Conservation (phyloP, 2,888 invertebrate genomes). For the Diarsia brunnea region DNA sequence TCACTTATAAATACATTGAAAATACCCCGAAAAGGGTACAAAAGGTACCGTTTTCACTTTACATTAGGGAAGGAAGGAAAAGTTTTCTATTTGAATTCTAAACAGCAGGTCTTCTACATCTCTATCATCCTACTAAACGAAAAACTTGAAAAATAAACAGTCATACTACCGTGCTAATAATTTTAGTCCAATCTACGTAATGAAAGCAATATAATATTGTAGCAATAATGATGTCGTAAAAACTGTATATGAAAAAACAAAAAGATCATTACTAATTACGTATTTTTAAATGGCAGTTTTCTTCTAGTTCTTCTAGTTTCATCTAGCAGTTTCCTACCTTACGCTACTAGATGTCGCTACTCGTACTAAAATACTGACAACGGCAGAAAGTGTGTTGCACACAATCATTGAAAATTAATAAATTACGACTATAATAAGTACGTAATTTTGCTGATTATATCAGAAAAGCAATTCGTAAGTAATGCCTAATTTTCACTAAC, state of each 20-base stretch:
- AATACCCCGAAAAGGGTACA: slow-evolving; percentile 29
- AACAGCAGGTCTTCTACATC: background rate
- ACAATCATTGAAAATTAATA: slow-evolving; percentile 1
- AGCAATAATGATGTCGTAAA: slow-evolving; percentile 23
- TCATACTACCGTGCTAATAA: background rate
- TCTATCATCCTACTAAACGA: background rate
- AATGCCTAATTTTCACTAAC: slow-evolving; percentile 17
- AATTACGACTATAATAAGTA: background rate
- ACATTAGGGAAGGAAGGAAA: background rate
- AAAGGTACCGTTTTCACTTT: slow-evolving; percentile 23
- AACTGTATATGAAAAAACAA: slow-evolving; percentile 25
- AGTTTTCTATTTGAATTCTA: background rate
- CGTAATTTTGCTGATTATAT: slow-evolving; percentile 31
- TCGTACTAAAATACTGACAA: slow-evolving; percentile 20
- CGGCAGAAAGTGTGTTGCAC: slow-evolving; percentile 12
- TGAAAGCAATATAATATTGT: background rate
- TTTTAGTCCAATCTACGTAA: too few species aligned
- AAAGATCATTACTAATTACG: slow-evolving; percentile 42
- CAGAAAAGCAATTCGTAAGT: slow-evolving; percentile 21
- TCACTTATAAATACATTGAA: slow-evolving; percentile 45
- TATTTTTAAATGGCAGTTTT: slow-evolving; percentile 57
- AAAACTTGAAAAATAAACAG: background rate
- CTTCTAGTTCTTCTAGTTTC: slow-evolving; percentile 42
- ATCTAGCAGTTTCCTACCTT: slow-evolving; percentile 66
- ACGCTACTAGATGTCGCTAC: slow-evolving; percentile 66